Base-by-base conservation (phyloP, 2,888 invertebrate species). In the Stictocephala bisonia region DNA sequence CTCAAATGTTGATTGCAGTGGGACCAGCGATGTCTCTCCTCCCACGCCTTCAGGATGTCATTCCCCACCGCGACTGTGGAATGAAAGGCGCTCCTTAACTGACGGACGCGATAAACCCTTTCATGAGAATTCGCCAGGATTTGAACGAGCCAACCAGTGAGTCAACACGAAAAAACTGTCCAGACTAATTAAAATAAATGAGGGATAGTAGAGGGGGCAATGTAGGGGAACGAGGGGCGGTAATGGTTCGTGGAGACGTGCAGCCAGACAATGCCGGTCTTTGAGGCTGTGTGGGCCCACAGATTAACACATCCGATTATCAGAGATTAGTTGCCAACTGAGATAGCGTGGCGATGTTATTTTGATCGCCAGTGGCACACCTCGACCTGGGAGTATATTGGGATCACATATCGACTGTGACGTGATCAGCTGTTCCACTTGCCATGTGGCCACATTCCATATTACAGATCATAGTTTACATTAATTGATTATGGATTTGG, bases 101-200 rank as follows among this genome's bases (percentile, higher is more conserved):
- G n/a, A n/a, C n/a, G n/a, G n/a, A n/a, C n/a, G 27, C 56, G 15
- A 40, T 40, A 60, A 60, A 60, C 60, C 60, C 60, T 40, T 60
- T 22, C 58, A 58, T 40, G 60, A 60, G 60, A 40, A 60, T 60
- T 60, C 60, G 60, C 60, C 26, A 60, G 35, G 18, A 29, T 15
- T 24, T n/a, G 29, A n/a, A 15, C 31, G 27, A n/a, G 11, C 51
- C 4, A 18, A 22, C 4, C 20, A 11, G 51, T 7, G 31, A 20
- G n/a, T 60, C 35, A 20, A 60, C 40, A 22, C 31, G 20, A 66
- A 66, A 70, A 70, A 70, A 70, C 70, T 35, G 70, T 70, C 56
- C 44, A 27, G 41, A 70, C 70, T 70, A 70, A 70, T 70, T 70
- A 70, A 70, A 70, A 53, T 56, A 70, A 70, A 70, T 56, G 53